Percentiles rank a stretch among this genome's conserved stretches.
phyloP scores from a whole-genome alignment of 2,888 invertebrate species.

The Physocephala rufipes region DNA sequence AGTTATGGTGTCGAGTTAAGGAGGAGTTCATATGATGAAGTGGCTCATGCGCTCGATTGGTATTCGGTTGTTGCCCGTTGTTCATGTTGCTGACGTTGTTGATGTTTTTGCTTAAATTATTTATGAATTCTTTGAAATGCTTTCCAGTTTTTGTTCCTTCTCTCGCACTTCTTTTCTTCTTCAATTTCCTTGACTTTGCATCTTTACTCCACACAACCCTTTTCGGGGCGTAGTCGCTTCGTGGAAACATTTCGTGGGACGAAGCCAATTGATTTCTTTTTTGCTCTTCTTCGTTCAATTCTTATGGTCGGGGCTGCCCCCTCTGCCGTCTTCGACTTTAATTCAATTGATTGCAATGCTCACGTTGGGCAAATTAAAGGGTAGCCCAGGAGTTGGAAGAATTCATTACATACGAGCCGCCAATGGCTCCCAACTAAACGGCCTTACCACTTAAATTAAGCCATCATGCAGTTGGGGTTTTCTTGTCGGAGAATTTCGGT shows the following conservation, averaged over 20 bases:
- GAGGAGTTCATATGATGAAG: constrained; percentile 25
- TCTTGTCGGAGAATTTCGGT: too few relatives aligned
- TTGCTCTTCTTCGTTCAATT: background rate
- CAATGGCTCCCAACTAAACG: background rate
- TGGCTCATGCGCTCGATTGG: background rate
- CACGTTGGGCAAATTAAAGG: constrained; percentile 15
- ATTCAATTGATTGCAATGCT: background rate
- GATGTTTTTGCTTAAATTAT: constrained; percentile 17
- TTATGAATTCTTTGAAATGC: background rate
- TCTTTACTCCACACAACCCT: background rate
- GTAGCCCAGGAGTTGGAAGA: background rate
- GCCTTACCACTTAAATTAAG: background rate
- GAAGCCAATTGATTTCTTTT: background rate
- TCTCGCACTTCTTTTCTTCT: background rate
- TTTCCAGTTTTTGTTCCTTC: too few relatives aligned
- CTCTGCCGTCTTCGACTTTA: background rate
- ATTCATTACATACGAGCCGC: background rate
- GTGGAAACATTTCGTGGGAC: constrained; percentile 1
- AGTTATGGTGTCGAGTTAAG: constrained; percentile 34
- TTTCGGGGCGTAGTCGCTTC: background rate
- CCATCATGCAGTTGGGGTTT: background rate
- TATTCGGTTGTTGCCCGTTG: too few relatives aligned
- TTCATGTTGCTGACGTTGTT: background rate
- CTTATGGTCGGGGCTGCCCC: background rate
- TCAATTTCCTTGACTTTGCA: background rate